Evolutionary conservation across 2,797 vertebrate species (phyloP).

Genomic region (Argya squamiceps): DNA sequence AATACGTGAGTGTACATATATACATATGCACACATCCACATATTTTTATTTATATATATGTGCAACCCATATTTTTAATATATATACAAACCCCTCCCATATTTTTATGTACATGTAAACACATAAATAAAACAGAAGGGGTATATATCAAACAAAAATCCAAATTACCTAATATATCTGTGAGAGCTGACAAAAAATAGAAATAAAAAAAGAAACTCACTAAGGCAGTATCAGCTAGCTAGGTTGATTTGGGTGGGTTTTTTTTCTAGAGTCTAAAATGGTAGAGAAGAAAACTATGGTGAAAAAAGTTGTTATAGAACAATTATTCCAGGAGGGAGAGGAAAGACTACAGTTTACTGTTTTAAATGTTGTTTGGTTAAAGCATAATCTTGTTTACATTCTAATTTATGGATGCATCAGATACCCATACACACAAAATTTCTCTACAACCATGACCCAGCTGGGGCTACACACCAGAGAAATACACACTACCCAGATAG

Average conservation of each 20-base stretch:
- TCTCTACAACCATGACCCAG: not conserved
- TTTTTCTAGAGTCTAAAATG: not conserved
- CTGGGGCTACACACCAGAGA: not conserved
- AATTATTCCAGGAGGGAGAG: not conserved
- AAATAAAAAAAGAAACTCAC: not conserved
- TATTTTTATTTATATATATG: not conserved
- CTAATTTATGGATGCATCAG: not conserved
- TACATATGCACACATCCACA: rapidly evolving
- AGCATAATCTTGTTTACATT: not conserved
- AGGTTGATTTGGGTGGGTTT: too few species aligned
- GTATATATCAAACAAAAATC: not conserved
- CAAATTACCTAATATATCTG: not conserved
- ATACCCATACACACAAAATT: not conserved
- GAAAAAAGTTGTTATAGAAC: not conserved
- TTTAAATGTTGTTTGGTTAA: not conserved
- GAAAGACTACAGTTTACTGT: not conserved
- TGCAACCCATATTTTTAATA: not conserved
- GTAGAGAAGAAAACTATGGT: not conserved
- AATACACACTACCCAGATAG: not conserved
- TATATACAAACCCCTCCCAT: rapidly evolving
- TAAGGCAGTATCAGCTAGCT: not conserved
- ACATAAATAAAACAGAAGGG: not conserved
- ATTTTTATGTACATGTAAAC: not conserved
- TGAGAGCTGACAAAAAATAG: not conserved
- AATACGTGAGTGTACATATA: rapidly evolving